Conservation (phyloP, 2,888 invertebrate genomes). For the Protonemura montana region DNA sequence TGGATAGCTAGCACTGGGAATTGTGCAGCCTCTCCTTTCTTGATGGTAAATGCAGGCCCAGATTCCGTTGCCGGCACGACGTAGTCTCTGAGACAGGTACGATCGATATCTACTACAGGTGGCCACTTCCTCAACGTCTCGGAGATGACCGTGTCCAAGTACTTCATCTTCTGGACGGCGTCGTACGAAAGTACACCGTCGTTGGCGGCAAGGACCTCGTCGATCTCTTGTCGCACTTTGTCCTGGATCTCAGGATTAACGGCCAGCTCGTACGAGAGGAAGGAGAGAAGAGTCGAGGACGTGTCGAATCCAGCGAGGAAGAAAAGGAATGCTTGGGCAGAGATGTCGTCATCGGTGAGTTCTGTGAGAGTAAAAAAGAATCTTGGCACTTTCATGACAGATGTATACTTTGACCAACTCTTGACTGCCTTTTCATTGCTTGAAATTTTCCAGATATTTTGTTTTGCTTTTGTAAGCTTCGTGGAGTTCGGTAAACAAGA, state of each 20-base stretch:
- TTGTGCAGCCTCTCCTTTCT: slow-evolving; percentile 54
- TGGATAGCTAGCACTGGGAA: slow-evolving; percentile 54
- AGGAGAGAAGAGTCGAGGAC: slow-evolving; percentile 53
- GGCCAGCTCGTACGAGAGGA: slow-evolving; percentile 52
- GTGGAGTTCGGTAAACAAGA: too few species aligned
- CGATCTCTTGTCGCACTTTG: slow-evolving; percentile 52
- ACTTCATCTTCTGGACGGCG: slow-evolving; percentile 62
- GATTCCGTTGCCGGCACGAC: slow-evolving; percentile 52
- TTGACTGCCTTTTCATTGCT: too few species aligned
- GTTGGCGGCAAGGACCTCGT: slow-evolving; percentile 48
- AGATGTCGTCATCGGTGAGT: slow-evolving; percentile 46
- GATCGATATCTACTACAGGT: slow-evolving; percentile 40
- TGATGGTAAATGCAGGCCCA: slow-evolving; percentile 56
- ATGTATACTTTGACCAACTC: too few species aligned
- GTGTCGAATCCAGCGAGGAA: slow-evolving; percentile 54
- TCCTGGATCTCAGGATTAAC: slow-evolving; percentile 52
- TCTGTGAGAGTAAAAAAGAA: slow-evolving; percentile 24
- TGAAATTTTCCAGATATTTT: too few species aligned
- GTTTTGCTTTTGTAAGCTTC: too few species aligned
- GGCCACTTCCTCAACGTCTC: slow-evolving; percentile 46
- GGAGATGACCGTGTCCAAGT: slow-evolving; percentile 66
- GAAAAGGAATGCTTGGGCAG: slow-evolving; percentile 52
- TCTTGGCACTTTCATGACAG: too few species aligned
- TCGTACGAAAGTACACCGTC: slow-evolving; percentile 52
- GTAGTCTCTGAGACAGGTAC: slow-evolving; percentile 49